Base-by-base conservation (phyloP, 2,888 invertebrate genomes). In the Ichneumoninae sp. region DNA sequence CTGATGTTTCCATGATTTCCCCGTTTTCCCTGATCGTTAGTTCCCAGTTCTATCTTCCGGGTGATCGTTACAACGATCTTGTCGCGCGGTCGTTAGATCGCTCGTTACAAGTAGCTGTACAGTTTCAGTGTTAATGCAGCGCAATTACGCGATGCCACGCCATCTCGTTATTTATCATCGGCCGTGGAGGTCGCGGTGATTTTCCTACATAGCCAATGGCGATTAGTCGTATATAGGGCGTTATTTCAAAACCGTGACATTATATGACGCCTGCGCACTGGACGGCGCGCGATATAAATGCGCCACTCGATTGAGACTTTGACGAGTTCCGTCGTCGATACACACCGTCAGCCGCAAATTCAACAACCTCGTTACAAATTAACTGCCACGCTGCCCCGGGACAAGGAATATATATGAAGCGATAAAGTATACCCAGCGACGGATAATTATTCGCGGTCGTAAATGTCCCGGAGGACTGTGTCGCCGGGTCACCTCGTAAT, bases 121-220 rank as follows among this genome's bases (percentile, higher is more conserved):
- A 13, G 60, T 47, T 60, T 10, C 54, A 47, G 22, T 33, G 60
- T 80, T 36, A 4, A 22, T 69, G n/a, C 40, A 10, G 70, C 47
- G 26, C 66, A 68, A 83, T 80, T 80, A 69, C 71, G 52, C 13
- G 54, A 62, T 50, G 62, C 47, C 33, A 44, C 57, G 75, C 76
- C 76, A 83, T 83, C 71, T 80, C 75, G 65, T 75, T 80, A 80
- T 80, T 83, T 76, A 83, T 72, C 66, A 70, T 66, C 71, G 60
- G 44, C 40, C 33, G 26, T 54, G 36, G 54, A 76, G 76, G n/a
- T 71, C 71, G 52, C 71, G 26, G 80, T 80, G 71, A 83, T 83
- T 83, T 76, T 30, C 71, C 66, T 44, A 66, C 76, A 76, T 80
- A 47, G 83, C 83, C 83, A 68, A 47, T 83, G 83, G 83, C 83